Base-by-base conservation (phyloP, 2,797 vertebrate species). In the Garrulus glandarius region DNA sequence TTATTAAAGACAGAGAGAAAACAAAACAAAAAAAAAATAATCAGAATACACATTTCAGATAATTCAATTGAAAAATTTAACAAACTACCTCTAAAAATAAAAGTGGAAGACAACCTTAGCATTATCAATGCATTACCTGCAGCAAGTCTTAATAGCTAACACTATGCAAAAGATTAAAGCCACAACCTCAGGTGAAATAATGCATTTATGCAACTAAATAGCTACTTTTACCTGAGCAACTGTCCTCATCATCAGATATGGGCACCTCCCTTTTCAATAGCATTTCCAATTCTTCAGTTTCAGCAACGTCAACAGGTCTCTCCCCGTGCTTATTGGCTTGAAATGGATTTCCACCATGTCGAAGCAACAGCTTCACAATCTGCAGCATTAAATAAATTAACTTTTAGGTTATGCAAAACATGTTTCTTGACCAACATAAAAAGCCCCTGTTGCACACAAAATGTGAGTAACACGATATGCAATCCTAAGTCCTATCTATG, bases 281-380 rank as follows among this genome's bases (percentile, higher is more conserved):
- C 98, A 98, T 98, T 93, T 99, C 99, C 92, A 99, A 92, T 96
- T 99, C 99, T 94, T 99, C 98, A 57, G 99, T 99, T 98, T 99
- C 99, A 26, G 99, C 99, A 84, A 99, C 99, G 82, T 99, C 99
- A 92, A 99, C 99, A 13, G 99, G 99, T 39, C 99, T 98, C 97
- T 99, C 99, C 7, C 99, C 99, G 0, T 99, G 98, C 95, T 99
- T 99, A 97, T 99, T 99, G 78, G 99, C 99, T 98, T 99, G 99
- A 97, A 99, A 99, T 46, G 99, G 99, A 89, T 99, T 99, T 64
- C 99, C 99, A 67, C 99, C 99, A 29, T 99, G 98, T 78, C 99
- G 98, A 78, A 99, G 98, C n/a, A 99, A 98, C 61, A 99, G 97
- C 95, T 99, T 99, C 87, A 99, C 99, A 96, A 99, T 99, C 99